A percentile compares a stretch with the other conserved stretches of the same genome.
Evolutionary conservation across 1,140 invertebrate species (phyloP).

Genomic region (Penaeus chinensis): DNA sequence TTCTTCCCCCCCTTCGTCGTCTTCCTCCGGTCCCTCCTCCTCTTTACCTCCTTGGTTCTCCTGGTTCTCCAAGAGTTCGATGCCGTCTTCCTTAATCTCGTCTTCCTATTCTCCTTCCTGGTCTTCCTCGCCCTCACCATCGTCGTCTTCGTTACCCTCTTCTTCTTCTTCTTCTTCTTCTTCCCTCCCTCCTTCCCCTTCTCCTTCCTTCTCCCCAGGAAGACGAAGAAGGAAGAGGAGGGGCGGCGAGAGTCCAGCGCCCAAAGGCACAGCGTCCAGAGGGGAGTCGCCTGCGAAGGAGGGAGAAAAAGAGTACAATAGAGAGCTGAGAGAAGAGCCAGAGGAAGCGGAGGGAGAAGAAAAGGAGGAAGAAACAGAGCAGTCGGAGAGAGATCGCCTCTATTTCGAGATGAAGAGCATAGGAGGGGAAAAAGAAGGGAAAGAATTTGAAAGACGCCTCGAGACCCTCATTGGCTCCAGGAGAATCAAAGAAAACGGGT

Average conservation of each 20-base stretch:
- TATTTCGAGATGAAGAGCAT: slow-evolving; percentile 55
- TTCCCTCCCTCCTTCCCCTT: too few species aligned
- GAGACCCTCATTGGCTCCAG: slow-evolving; percentile 52
- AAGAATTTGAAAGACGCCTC: slow-evolving; percentile 43
- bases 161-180: too few species aligned
- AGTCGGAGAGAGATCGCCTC: slow-evolving; percentile 39
- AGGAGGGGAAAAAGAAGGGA: slow-evolving; percentile 19
- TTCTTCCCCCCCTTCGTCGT: too few species aligned
- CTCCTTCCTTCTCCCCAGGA: too few species aligned
- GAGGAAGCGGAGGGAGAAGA: background rate
- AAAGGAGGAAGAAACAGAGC: background rate
- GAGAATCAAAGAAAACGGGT: slow-evolving; percentile 13
- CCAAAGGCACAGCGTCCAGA: background rate
- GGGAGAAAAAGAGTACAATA: background rate
- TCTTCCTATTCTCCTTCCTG: too few species aligned
- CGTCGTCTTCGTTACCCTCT: too few species aligned
- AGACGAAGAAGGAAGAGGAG: too few species aligned
- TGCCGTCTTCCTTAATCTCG: too few species aligned
- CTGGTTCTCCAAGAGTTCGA: too few species aligned
- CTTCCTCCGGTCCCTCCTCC: too few species aligned
- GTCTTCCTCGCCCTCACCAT: too few species aligned
- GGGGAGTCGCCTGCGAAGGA: background rate
- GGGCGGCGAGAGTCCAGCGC: background rate
- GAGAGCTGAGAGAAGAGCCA: background rate
- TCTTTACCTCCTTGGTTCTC: too few species aligned